phyloP scores from a whole-genome alignment of 2,113 vertebrate species.

The Aplodontia rufa region DNA sequence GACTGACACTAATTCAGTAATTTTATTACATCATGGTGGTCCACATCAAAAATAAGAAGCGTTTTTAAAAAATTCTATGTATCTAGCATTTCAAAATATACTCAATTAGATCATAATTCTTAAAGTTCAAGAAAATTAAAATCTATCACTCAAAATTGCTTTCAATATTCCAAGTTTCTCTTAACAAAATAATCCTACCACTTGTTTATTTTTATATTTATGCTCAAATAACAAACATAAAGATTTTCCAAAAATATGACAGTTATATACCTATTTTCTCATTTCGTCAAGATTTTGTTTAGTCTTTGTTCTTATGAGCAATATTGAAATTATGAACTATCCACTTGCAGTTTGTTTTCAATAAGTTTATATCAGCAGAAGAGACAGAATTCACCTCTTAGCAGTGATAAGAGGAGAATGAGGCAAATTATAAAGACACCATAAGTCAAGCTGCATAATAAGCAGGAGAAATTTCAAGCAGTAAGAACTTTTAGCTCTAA shows the following conservation, averaged over 20 bases:
- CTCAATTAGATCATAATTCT: not conserved
- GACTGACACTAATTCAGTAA: not conserved
- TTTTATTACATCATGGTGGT: not conserved
- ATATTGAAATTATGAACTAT: not conserved
- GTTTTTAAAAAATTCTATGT: not conserved
- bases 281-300: not conserved
- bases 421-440: not conserved
- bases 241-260: not conserved
- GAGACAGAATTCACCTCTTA: not conserved
- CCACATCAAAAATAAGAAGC: not conserved
- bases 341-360: not conserved
- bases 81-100: not conserved
- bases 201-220: slow-evolving; percentile 3
- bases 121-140: slow-evolving; percentile 4
- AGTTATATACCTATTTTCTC: not conserved
- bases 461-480: not conserved
- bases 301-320: not conserved
- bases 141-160: not conserved
- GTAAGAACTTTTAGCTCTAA: not conserved
- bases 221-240: not conserved
- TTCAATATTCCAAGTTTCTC: not conserved
- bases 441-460: not conserved
- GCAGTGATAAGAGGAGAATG: not conserved
- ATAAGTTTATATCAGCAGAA: not conserved
- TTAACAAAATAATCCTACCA: not conserved